Percentiles rank a stretch among this genome's conserved stretches.
phyloP scores from a whole-genome alignment of 2,113 vertebrate species.

The Meriones unguiculatus region DNA sequence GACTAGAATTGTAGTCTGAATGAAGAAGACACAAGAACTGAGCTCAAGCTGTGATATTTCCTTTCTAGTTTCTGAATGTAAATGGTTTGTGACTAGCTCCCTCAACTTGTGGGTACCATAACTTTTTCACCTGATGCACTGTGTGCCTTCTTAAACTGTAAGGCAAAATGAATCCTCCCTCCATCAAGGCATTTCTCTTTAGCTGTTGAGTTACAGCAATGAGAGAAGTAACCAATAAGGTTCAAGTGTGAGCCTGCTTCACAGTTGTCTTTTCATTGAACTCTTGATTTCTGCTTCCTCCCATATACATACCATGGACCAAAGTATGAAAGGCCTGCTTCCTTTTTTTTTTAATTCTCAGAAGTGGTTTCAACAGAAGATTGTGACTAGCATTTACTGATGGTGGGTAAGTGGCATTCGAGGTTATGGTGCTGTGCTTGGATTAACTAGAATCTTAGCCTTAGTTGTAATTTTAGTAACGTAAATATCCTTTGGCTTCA shows the following conservation, averaged over 20 bases:
- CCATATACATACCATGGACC: too few species aligned
- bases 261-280: not conserved
- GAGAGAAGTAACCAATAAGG: not conserved
- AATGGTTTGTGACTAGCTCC: too few species aligned
- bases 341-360: not conserved
- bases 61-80: not conserved
- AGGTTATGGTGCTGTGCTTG: not conserved
- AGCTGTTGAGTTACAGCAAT: not conserved
- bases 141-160: not conserved
- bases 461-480: not conserved
- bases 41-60: fast-evolving
- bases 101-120: not conserved
- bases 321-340: not conserved
- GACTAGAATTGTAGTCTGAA: not conserved
- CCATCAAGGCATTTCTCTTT: not conserved
- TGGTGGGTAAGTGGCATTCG: not conserved
- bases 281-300: not conserved
- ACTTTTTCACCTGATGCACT: not conserved
- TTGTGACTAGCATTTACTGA: not conserved
- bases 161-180: not conserved
- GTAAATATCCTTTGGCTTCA: not conserved
- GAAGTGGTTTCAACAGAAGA: not conserved
- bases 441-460: not conserved
- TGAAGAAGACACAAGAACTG: not conserved
- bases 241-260: not conserved